phyloP scores from a whole-genome alignment of 2,113 vertebrate species.

The Rhinoptilus africanus region DNA sequence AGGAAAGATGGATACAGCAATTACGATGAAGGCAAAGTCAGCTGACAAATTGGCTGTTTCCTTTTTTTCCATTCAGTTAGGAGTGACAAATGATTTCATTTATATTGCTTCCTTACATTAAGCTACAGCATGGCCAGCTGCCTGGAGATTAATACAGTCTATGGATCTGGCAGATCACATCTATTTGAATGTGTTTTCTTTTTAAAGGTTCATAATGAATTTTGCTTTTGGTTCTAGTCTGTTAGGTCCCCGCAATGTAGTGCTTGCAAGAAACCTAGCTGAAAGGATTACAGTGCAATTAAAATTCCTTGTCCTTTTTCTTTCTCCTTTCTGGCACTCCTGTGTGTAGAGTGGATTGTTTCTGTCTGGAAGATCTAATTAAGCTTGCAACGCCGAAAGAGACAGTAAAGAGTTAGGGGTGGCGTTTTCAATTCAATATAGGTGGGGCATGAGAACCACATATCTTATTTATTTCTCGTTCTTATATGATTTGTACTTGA shows the following conservation, averaged over 20 bases:
- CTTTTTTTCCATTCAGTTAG: neutral
- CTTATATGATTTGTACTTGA: neutral
- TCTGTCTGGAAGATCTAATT: constrained; percentile 19
- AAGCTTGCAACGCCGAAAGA: neutral
- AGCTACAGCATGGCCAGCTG: neutral
- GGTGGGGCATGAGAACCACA: neutral
- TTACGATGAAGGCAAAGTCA: neutral
- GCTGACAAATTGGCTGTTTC: neutral
- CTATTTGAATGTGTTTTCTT: neutral
- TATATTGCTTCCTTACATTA: neutral
- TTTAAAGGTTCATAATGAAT: neutral
- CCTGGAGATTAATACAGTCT: neutral
- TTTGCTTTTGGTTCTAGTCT: constrained; percentile 5
- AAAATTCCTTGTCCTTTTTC: constrained; percentile 41
- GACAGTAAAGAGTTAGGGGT: neutral
- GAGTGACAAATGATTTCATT: constrained; percentile 7
- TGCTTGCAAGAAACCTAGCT: neutral
- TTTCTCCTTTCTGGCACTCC: neutral
- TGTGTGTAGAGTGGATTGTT: neutral
- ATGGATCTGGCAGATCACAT: neutral
- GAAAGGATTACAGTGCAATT: constrained; percentile 43
- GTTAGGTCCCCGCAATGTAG: neutral
- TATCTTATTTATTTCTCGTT: neutral
- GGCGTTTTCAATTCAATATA: neutral
- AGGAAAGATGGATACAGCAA: neutral